phyloP scores from a whole-genome alignment of 2,113 vertebrate species.

The Prochilodus magdalenae region DNA sequence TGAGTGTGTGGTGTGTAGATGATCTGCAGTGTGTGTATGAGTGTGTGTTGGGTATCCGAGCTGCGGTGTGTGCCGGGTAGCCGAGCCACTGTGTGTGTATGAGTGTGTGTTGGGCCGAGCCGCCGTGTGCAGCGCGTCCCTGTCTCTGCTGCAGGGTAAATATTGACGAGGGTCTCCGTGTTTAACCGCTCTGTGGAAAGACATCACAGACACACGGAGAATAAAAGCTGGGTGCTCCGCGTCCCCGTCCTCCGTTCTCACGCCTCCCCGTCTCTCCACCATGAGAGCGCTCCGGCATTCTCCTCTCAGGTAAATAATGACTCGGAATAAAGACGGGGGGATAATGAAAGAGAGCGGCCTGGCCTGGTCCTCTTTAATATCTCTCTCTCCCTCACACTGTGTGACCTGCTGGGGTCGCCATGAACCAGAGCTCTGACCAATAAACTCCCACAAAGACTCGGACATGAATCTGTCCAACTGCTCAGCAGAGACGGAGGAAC shows the following conservation, averaged over 20 bases:
- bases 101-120: too few relatives aligned
- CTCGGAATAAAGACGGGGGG: slow-evolving; percentile 31
- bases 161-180: slow-evolving; percentile 48
- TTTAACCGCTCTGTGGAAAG: slow-evolving; percentile 48
- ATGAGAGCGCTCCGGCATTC: slow-evolving; percentile 56
- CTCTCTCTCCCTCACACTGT: slow-evolving; percentile 21
- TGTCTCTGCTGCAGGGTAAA: slow-evolving; percentile 43
- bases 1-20: too few relatives aligned
- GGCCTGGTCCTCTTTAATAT: slow-evolving; percentile 54
- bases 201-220: slow-evolving; percentile 40
- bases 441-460: slow-evolving; percentile 34
- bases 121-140: slow-evolving; percentile 28
- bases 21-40: too few relatives aligned
- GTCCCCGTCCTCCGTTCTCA: slow-evolving; percentile 35
- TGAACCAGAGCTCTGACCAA: background rate
- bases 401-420: slow-evolving; percentile 26
- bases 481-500: slow-evolving; percentile 4
- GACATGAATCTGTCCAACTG: slow-evolving; percentile 39
- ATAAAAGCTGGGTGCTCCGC: slow-evolving; percentile 7
- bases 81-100: too few relatives aligned
- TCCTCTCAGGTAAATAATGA: slow-evolving; percentile 58
- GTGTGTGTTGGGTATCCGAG: too few relatives aligned
- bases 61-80: too few relatives aligned
- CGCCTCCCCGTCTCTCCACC: slow-evolving; percentile 31
- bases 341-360: slow-evolving; percentile 46